phyloP scores from a whole-genome alignment of 53 echinoderm and acorn worm species.

The Antedon mediterranea region DNA sequence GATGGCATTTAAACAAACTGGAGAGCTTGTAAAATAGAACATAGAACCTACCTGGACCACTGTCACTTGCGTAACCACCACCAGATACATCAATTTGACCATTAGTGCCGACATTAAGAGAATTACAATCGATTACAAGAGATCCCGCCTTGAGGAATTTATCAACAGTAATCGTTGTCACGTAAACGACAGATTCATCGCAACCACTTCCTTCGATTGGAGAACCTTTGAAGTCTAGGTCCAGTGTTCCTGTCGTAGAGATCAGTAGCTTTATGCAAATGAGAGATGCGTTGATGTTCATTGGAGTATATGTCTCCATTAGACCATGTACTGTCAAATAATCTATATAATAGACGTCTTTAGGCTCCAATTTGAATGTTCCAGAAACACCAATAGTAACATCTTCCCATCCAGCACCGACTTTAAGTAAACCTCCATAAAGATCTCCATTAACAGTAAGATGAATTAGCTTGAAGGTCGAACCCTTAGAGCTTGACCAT shows the following conservation, averaged over 20 bases:
- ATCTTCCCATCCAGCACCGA: slow-evolving; percentile 17
- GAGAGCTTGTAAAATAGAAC: too few species aligned
- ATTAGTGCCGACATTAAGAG: slow-evolving; percentile 17
- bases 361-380: slow-evolving; percentile 38
- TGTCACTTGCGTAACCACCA: slow-evolving; percentile 46
- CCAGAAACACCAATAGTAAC: slow-evolving; percentile 23
- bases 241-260: slow-evolving; percentile 19
- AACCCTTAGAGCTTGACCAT: slow-evolving; percentile 29
- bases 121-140: slow-evolving; percentile 7
- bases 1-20: too few species aligned
- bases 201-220: slow-evolving; percentile 12
- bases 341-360: slow-evolving; percentile 22
- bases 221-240: slow-evolving; percentile 34
- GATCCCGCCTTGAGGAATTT: slow-evolving; percentile 39
- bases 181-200: slow-evolving; percentile 18
- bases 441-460: slow-evolving; percentile 28
- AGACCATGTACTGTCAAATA: slow-evolving; percentile 31
- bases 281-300: slow-evolving; percentile 17
- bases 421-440: slow-evolving; percentile 35
- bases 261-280: slow-evolving; percentile 16
- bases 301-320: slow-evolving; percentile 28
- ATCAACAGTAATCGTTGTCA: slow-evolving; percentile 20
- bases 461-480: slow-evolving; percentile 34
- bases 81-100: slow-evolving; percentile 35
- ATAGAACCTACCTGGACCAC: slow-evolving; percentile 43